Evolutionary conservation across 2,888 invertebrate genomes (phyloP).

Genomic region (Rhorus exstirpatorius): DNA sequence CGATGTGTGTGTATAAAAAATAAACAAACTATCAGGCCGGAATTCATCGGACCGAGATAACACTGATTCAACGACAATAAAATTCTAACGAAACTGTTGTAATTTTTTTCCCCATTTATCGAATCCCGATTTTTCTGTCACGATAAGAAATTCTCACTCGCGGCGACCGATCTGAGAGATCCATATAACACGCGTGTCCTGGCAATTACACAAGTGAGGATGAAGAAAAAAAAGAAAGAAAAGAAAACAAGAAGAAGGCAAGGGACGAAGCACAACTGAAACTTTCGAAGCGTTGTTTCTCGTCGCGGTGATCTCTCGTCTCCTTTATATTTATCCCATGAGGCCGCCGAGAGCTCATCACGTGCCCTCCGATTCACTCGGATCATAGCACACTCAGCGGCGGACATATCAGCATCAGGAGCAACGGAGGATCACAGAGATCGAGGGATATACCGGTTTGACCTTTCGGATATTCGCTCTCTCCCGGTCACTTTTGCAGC

Average conservation of each 20-base stretch:
- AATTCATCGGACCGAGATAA: too few species aligned
- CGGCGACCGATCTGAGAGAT: constrained; percentile 13
- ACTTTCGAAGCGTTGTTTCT: constrained; percentile 60
- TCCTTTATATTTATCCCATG: constrained; percentile 64
- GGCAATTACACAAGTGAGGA: constrained; percentile 56
- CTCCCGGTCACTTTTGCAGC: constrained; percentile 49
- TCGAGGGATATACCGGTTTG: constrained; percentile 71
- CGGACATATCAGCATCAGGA: constrained; percentile 48
- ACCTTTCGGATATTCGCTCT: constrained; percentile 67
- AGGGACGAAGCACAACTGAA: constrained; percentile 41
- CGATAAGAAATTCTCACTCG: constrained; percentile 2
- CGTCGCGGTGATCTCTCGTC: constrained; percentile 53
- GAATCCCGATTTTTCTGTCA: neutral
- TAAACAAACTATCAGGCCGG: too few species aligned
- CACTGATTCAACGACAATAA: too few species aligned
- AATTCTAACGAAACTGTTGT: neutral
- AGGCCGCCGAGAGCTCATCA: constrained; percentile 45
- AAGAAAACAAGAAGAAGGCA: constrained; percentile 10
- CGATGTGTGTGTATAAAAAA: too few species aligned
- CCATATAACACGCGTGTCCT: constrained; percentile 41
- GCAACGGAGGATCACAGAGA: constrained; percentile 54
- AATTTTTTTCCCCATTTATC: neutral
- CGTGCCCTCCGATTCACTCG: constrained; percentile 55
- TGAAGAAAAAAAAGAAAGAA: constrained; percentile 25
- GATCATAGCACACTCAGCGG: constrained; percentile 27